Percentiles rank a stretch among this genome's conserved stretches.
Evolutionary conservation across 2,113 vertebrate genomes (phyloP).

Genomic region (Bos taurus): DNA sequence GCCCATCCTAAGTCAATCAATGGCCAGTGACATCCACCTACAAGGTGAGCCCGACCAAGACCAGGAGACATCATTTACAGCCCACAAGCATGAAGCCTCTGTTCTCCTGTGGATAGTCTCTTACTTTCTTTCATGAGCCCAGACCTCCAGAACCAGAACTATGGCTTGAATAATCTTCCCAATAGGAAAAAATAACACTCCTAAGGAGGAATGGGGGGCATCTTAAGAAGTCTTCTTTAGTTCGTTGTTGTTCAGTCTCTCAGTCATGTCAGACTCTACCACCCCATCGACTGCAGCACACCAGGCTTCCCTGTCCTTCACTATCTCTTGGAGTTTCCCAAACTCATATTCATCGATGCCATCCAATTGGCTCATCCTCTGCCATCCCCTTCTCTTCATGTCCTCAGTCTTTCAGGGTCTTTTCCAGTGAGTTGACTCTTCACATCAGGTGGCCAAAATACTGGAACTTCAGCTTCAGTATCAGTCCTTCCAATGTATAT

Average conservation of each 20-base stretch:
- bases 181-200: not conserved
- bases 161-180: not conserved
- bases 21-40: not conserved
- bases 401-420: not conserved
- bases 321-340: not conserved
- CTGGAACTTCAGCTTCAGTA: not conserved
- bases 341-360: not conserved
- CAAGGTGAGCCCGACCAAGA: not conserved
- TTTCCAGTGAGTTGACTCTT: not conserved
- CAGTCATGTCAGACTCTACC: not conserved
- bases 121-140: not conserved
- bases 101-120: not conserved
- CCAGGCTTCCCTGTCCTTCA: not conserved
- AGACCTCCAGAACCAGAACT: not conserved
- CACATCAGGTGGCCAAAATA: not conserved
- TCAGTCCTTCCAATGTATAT: not conserved
- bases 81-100: not conserved
- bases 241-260: not conserved
- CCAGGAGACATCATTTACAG: not conserved
- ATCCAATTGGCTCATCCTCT: not conserved
- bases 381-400: not conserved
- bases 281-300: not conserved
- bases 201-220: accelerated
- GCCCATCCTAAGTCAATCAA: not conserved
- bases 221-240: not conserved